Base-by-base conservation (phyloP, 53 echinoderm and acorn worm species). In the Paracentrotus lividus region DNA sequence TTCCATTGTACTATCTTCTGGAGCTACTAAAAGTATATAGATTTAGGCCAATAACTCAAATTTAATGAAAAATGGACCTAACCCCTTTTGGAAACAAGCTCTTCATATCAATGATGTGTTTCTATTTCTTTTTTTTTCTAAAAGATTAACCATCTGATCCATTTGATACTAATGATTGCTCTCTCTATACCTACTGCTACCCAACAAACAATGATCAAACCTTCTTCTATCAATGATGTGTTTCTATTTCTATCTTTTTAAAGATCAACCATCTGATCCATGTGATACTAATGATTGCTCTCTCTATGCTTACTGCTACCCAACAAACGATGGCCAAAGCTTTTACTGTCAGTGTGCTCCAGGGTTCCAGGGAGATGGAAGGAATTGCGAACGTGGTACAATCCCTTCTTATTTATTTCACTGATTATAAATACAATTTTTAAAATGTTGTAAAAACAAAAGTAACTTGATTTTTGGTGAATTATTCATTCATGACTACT, bases 211-310 rank as follows among this genome's bases (percentile, higher is more conserved):
- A 53, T 53, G 53, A 60, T 60, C 7, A 60, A 60, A 60, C n/a
- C 23, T 24, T 60, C 60, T 60, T 10, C 1, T 60, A 60, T 18
- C 60, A 23, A 69, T 6, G 10, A 72, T 36, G 72, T 72, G 38
- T 72, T 31, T 31, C 32, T 38, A 16, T 72, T 72, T 6, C 27
- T 4, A 38, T 9, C 29, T 4, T 8, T 72, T n/a, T n/a, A n/a
- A n/a, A 72, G 72, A 72, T 72, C 36, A 72, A 72, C 31, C 36
- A 16, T 16, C 16, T 38, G 88, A 96, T 51, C 96, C 94, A 42
- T 96, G 96, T 95, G 95, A 91, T 20, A 49, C 54, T 44, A 95
- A 95, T 81, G 61, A 94, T 53, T 96, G 96, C 77, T 45, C 92
- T 51, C 24, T 77, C 0, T 66, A 86, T 94, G 96, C 94, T 29